These are phyloP conservation scores for Archocentrus centrarchus DNA, from an alignment of 2,113 vertebrate species.

Conservation along the genomic window DNA sequence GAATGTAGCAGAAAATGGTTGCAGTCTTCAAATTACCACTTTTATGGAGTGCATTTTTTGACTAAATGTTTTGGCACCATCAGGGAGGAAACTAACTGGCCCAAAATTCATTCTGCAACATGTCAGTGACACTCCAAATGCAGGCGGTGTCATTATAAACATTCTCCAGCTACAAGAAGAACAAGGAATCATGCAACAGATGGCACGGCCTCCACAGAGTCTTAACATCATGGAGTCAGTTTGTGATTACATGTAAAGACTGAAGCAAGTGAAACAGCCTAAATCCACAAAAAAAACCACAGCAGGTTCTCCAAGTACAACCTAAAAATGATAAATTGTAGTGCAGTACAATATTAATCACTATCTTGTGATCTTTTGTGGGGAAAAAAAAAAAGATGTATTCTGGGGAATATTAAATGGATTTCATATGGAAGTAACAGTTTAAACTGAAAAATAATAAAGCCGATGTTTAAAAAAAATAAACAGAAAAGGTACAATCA, in stretches of 20 bases:
- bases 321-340: neutral
- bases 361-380: neutral
- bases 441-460: constrained; percentile 1
- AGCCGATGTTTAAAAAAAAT: neutral
- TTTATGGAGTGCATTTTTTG: neutral
- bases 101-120: neutral
- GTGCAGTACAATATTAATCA: neutral
- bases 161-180: constrained; percentile 10
- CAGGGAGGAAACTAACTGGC: neutral
- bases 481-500: neutral
- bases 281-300: neutral
- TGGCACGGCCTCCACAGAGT: neutral
- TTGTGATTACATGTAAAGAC: neutral
- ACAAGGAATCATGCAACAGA: constrained; percentile 5
- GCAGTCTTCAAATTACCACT: neutral
- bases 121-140: neutral
- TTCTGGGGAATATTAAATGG: neutral
- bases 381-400: fast-evolving
- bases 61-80: neutral
- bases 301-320: neutral
- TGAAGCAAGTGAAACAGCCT: neutral
- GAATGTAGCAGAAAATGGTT: neutral
- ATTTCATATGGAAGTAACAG: neutral
- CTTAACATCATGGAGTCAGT: neutral
- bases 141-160: neutral